Percentiles rank a stretch among this genome's conserved stretches.
Conservation (phyloP, 2,113 vertebrate genomes). For the Tyto alba region DNA sequence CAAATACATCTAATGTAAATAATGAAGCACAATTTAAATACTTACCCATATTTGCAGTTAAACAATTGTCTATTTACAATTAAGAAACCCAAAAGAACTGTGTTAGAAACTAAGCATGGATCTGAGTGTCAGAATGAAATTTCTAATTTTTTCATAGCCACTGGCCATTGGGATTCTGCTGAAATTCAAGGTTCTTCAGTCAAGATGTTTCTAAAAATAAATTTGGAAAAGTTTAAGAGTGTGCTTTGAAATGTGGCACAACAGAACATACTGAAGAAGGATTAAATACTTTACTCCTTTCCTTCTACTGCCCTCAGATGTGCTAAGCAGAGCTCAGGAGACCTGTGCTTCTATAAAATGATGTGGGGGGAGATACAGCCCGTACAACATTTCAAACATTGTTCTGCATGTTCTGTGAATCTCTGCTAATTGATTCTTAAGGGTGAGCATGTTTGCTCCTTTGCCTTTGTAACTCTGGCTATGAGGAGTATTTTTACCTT, state of each 20-base stretch:
- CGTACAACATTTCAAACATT: fast-evolving
- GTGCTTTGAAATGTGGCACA: background rate
- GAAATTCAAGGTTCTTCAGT: background rate
- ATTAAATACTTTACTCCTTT: background rate
- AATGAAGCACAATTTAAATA: background rate
- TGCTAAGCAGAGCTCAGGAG: background rate
- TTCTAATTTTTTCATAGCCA: background rate
- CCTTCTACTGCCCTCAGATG: background rate
- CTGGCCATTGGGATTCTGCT: background rate
- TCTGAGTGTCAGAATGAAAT: background rate
- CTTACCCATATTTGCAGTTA: background rate
- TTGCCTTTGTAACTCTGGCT: background rate
- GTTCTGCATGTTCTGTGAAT: background rate
- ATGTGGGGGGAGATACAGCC: no score
- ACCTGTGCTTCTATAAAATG: background rate
- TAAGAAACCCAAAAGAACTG: background rate
- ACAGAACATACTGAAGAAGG: background rate
- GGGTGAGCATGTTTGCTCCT: background rate
- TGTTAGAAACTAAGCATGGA: background rate
- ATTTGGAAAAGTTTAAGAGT: background rate
- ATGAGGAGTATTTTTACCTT: background rate
- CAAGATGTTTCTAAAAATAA: background rate
- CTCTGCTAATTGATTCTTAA: background rate
- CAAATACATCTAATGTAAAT: background rate
- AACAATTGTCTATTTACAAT: background rate